Base-by-base conservation (phyloP, 2,888 invertebrate genomes). In the Archips xylosteana region DNA sequence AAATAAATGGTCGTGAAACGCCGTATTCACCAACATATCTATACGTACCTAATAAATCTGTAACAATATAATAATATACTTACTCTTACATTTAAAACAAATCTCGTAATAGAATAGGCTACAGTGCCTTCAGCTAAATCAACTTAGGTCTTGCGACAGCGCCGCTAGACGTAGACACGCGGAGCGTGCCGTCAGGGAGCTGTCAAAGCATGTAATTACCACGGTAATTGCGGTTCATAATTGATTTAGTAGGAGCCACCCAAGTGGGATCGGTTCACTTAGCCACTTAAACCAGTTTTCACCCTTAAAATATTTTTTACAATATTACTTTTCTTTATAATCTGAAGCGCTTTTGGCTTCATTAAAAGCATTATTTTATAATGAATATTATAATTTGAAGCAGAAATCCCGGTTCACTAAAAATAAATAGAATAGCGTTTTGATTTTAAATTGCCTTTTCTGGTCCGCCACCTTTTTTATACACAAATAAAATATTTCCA, bases 161-260 rank as follows among this genome's bases (percentile, higher is more conserved):
- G 79, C 74, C 76, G 77, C 75, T 70, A 72, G 54, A 75, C 75
- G 78, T 78, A 78, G 78, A 80, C 78, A 78, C 78, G 81, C 79
- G 80, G 78, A 74, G 78, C 76, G 76, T 78, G 79, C 81, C 82
- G 80, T 82, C 79, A 79, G 77, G 76, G 81, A 83, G 77, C 84
- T 80, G 85, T 87, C 88, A 85, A 83, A 85, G 85, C 86, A 83
- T 83, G 83, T 85, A 84, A 84, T 84, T 82, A 85, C 81, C 76
- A 81, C 78, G 79, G 78, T 78, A 81, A 86, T 86, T 84, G 82
- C 77, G 84, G 85, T 78, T 79, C 78, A 78, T 85, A 88, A 86
- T 87, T 85, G 81, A 87, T 83, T 87, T 86, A 84, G 75, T 76
- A 77, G 77, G 79, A 76, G 79, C 81, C 78, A 76, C 75, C 75